Evolutionary conservation across 2,888 invertebrate species (phyloP).

Genomic region (Notodonta dromedarius): DNA sequence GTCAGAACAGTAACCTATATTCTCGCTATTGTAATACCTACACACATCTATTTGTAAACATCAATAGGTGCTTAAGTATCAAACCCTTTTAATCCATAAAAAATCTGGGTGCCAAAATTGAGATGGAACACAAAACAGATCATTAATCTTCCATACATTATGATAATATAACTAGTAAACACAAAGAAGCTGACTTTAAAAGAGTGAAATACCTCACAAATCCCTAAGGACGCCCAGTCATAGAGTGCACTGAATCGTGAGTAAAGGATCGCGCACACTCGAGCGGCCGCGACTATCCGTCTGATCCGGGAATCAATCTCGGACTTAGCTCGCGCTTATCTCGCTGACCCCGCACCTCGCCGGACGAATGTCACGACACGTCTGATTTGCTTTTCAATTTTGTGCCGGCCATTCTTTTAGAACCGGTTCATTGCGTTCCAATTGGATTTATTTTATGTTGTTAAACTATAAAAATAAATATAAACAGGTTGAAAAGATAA

Average conservation of each 20-base stretch:
- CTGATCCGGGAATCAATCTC: constrained; percentile 82
- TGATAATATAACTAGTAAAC: constrained; percentile 11
- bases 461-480: constrained; percentile 5
- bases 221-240: constrained; percentile 62
- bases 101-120: neutral
- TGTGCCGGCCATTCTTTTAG: constrained; percentile 49
- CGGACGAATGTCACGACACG: constrained; percentile 67
- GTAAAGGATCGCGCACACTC: constrained; percentile 76
- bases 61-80: neutral
- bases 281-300: constrained; percentile 62
- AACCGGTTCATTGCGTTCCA: constrained; percentile 32
- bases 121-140: neutral
- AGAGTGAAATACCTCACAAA: constrained; percentile 46
- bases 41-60: neutral
- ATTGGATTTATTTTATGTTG: constrained; percentile 17
- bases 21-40: neutral
- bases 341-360: constrained; percentile 70
- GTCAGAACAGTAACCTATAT: neutral
- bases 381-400: constrained; percentile 69
- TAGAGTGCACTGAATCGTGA: constrained; percentile 70
- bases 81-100: neutral
- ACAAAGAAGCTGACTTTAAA: constrained; percentile 23
- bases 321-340: constrained; percentile 75
- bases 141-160: constrained; percentile 3
- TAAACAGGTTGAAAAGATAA: neutral